Conservation (phyloP, 1,140 invertebrate genomes). For the Drosophila dunni region DNA sequence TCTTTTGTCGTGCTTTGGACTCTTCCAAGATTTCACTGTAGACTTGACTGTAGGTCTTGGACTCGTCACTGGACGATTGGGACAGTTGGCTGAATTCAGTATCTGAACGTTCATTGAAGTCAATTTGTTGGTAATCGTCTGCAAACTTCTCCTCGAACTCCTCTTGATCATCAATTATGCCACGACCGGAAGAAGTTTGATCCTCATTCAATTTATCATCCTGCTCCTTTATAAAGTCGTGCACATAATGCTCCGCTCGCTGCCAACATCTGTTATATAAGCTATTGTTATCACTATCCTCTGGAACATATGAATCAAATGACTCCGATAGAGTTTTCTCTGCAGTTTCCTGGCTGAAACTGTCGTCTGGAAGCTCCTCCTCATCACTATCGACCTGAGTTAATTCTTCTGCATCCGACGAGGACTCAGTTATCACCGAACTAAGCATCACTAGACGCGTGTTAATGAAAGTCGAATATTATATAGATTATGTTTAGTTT, state of each 20-base stretch:
- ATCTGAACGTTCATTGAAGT: constrained; percentile 5
- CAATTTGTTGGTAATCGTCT: not conserved
- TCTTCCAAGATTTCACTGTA: constrained; percentile 70
- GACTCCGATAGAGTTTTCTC: not conserved
- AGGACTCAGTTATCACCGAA: not conserved
- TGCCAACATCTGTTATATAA: constrained; percentile 17
- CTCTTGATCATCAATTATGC: not conserved
- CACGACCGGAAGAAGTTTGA: not conserved
- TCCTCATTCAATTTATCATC: not conserved
- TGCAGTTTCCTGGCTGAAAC: not conserved
- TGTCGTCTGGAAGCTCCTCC: not conserved
- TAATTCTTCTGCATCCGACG: constrained; percentile 8
- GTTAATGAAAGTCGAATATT: not conserved
- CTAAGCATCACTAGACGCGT: not conserved
- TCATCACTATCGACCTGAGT: not conserved
- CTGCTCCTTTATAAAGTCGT: constrained; percentile 8
- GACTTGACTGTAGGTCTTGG: constrained; percentile 63
- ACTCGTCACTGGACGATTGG: constrained; percentile 44
- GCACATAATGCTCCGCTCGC: not conserved
- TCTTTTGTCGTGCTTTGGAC: constrained; percentile 50
- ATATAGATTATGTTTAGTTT: not conserved
- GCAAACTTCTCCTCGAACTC: not conserved
- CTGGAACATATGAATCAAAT: not conserved
- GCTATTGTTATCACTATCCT: not conserved
- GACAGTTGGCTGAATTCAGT: constrained; percentile 13